Percentiles rank a stretch among this genome's conserved stretches.
Conservation (phyloP, 2,888 invertebrate genomes). For the Chrysomela aeneicollis region DNA sequence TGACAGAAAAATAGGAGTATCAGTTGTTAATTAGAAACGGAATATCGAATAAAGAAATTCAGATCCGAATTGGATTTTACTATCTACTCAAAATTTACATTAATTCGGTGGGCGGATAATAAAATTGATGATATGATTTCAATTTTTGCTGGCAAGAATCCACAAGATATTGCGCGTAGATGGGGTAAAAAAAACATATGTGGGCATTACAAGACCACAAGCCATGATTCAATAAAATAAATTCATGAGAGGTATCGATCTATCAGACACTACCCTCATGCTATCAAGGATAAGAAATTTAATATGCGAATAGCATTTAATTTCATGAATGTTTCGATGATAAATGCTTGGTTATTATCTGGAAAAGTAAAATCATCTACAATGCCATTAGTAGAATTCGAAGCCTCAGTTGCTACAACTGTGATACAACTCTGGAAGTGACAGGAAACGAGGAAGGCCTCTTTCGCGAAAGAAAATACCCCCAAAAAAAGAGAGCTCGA, state of each 20-base stretch:
- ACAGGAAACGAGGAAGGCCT: conserved; percentile 28
- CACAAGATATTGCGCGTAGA: conserved; percentile 27
- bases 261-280: conserved; percentile 30
- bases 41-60: too few species aligned
- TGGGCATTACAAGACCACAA: conserved; percentile 21
- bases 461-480: conserved; percentile 13
- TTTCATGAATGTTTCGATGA: conserved; percentile 12
- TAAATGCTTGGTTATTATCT: conserved; percentile 22
- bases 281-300: conserved; percentile 28
- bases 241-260: conserved; percentile 24
- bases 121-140: conserved; percentile 33
- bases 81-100: too few species aligned
- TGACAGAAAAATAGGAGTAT: too few species aligned
- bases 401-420: conserved; percentile 28
- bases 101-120: conserved; percentile 29
- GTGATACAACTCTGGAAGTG: conserved; percentile 25
- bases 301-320: conserved; percentile 27
- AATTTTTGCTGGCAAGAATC: conserved; percentile 25
- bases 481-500: conserved; percentile 28
- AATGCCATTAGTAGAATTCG: conserved; percentile 26
- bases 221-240: conserved; percentile 20
- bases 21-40: too few species aligned
- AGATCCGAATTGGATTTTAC: too few species aligned
- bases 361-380: conserved; percentile 17
- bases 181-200: conserved; percentile 29